These are phyloP conservation scores for Arctia plantaginis DNA, from an alignment of 2,888 invertebrate species.

Conservation along the genomic window DNA sequence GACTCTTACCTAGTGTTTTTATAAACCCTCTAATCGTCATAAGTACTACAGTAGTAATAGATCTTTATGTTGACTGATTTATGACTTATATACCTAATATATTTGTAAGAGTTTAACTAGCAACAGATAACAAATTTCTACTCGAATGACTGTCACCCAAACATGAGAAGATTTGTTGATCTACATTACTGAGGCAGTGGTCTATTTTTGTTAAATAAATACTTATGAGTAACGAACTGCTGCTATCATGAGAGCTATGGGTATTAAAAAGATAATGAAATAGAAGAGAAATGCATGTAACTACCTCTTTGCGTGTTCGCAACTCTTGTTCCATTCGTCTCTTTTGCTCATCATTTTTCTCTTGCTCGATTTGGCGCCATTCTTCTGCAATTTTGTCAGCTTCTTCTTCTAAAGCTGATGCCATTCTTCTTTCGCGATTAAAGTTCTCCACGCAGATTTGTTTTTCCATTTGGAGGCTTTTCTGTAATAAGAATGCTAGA, in stretches of 20 bases:
- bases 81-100: too few relatives aligned
- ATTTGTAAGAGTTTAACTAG: too few relatives aligned
- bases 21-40: too few relatives aligned
- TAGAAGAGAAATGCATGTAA: too few relatives aligned
- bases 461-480: conserved; percentile 69
- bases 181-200: background rate
- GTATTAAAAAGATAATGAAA: background rate
- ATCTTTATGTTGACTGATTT: too few relatives aligned
- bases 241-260: background rate
- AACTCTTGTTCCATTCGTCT: conserved; percentile 59
- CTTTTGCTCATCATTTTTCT: conserved; percentile 60
- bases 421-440: conserved; percentile 63
- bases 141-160: too few relatives aligned
- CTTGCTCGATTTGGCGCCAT: conserved; percentile 65
- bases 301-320: conserved; percentile 63
- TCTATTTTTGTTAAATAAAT: background rate
- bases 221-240: background rate
- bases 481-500: conserved; percentile 49
- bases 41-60: too few relatives aligned
- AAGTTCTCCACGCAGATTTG: conserved; percentile 66
- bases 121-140: too few relatives aligned
- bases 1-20: too few relatives aligned
- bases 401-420: conserved; percentile 62
- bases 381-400: conserved; percentile 61
- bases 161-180: background rate